Evolutionary conservation across 2,797 vertebrate species (phyloP), one percentile per base, ranked within the genome.

Genomic region (Tokudaia tokunoshimensis): DNA sequence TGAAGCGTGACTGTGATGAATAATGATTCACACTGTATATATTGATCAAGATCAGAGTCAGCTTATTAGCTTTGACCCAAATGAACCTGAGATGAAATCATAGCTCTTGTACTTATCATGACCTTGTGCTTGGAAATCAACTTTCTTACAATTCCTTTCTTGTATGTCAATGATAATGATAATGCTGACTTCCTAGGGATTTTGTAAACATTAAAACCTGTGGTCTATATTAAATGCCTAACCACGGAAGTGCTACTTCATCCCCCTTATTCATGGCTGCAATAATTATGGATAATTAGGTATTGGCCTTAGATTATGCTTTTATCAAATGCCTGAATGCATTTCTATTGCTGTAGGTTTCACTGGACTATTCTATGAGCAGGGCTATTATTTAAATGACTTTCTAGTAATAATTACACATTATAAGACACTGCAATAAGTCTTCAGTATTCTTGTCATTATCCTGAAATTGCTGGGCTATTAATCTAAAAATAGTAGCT

Each of bases 261-360:
- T 47, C 89, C 37, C 6, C 88, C 17, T n/a, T 97, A 61, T 93
- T 95, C 74, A 24, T 90, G 61, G 59, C 80, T 94, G 34, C 14
- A 87, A 61, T 94, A 97, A 97, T 95, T 92, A 89, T 3, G 47
- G 78, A 76, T 86, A 97, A 95, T 96, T 97, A 95, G 82, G 63
- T 94, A 92, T 19, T 91, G 74, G 47, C 76, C 82, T 10, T 59
- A 92, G 91, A 92, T 89, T 86, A 70, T 70, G 82, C 41, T 83
- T 95, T 95, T 72, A 96, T 91, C 95, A 97, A 93, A 95, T 67
- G 74, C 29, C 79, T 92, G 44, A 94, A 74, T 89, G 83, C 13
- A 22, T 96, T 96, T 93, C 89, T 94, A 85, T 95, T 84, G 65
- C 79, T 95, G 26, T 89, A 78, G 72, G 37, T 94, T 96, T 95